Percentiles rank a stretch among this genome's conserved stretches.
phyloP scores from a whole-genome alignment of 1,140 invertebrate species.

The Archivesica marissinica region DNA sequence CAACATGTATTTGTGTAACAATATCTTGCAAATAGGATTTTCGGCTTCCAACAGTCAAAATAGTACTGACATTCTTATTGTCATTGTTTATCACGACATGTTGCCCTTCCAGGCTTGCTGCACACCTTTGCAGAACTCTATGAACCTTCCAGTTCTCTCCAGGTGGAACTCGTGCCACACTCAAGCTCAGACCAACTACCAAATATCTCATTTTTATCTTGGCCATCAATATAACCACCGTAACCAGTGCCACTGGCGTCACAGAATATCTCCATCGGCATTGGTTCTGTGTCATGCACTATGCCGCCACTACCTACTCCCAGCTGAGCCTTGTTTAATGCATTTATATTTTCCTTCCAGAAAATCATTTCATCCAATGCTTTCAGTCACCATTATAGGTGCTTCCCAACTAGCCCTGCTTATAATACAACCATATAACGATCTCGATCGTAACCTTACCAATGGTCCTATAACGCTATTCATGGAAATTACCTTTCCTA shows the following conservation, averaged over 20 bases:
- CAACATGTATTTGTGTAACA: neutral
- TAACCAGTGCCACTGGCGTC: no score
- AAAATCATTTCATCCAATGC: constrained; percentile 26
- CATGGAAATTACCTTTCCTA: constrained; percentile 25
- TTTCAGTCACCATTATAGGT: neutral
- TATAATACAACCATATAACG: constrained; percentile 25
- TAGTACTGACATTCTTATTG: constrained; percentile 24
- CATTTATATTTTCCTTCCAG: constrained; percentile 4
- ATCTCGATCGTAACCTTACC: constrained; percentile 43
- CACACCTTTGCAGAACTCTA: neutral
- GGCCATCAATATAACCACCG: no score
- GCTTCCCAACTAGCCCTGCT: constrained; percentile 15
- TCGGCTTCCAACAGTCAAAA: constrained; percentile 8
- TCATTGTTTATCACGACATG: constrained; percentile 13
- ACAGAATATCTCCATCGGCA: no score
- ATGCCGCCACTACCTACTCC: no score
- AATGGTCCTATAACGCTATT: constrained; percentile 14
- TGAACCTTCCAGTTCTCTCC: no score
- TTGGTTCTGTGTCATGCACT: no score
- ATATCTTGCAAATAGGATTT: constrained; percentile 37
- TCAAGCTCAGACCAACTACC: no score
- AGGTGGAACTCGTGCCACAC: no score
- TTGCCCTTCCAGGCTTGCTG: neutral
- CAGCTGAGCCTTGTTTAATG: constrained; percentile 2
- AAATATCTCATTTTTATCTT: no score